Evolutionary conservation across 2,797 vertebrate species (phyloP).

Genomic region (Momotus momota): DNA sequence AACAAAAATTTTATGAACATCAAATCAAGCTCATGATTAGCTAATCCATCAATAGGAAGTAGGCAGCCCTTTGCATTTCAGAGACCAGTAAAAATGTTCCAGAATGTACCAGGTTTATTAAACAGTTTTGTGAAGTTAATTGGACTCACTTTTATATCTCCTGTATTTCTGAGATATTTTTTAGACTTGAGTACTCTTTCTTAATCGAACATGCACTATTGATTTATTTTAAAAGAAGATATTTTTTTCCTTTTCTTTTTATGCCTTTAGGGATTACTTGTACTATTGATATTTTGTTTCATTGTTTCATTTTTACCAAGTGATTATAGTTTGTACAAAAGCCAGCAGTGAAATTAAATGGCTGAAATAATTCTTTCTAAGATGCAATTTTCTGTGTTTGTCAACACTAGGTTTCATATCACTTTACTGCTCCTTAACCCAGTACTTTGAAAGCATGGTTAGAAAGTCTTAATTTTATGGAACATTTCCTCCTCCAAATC

Average conservation of each 20-base stretch:
- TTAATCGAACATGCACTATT: background rate
- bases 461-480: background rate
- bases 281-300: background rate
- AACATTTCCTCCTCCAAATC: background rate
- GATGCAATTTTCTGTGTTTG: background rate
- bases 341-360: background rate
- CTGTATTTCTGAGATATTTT: background rate
- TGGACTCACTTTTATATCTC: background rate
- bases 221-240: background rate
- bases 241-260: background rate
- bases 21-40: background rate
- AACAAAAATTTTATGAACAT: background rate
- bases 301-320: background rate
- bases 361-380: background rate
- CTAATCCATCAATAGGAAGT: background rate
- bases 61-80: background rate
- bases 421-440: background rate
- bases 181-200: background rate
- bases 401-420: background rate
- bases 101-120: background rate
- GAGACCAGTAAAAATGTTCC: background rate
- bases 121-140: background rate
- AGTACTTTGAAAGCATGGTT: background rate
- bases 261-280: background rate
- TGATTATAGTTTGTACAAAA: constrained; percentile 6